These are phyloP conservation scores for Tiliacea aurago DNA, from an alignment of 2,888 invertebrate genomes.

Conservation along the genomic window DNA sequence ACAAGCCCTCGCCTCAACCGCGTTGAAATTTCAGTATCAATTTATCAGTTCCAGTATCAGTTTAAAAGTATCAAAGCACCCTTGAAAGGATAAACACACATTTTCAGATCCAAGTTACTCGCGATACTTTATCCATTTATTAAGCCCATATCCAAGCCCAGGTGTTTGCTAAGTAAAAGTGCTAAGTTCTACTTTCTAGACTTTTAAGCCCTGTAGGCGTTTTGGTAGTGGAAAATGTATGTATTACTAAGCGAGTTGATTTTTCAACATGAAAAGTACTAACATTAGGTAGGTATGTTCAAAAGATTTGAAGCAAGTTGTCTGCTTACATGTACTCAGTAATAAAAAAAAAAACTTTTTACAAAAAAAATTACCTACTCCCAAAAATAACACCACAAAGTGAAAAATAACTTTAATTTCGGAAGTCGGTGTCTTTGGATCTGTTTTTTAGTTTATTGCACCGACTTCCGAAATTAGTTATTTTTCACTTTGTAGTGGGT, in stretches of 20 bases:
- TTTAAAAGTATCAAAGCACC: not conserved
- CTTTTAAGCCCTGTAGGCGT: conserved; percentile 18
- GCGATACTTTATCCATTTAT: conserved; percentile 28
- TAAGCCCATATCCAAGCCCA: conserved; percentile 17
- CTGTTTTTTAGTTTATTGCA: no score
- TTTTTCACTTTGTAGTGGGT: no score
- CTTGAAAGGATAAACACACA: not conserved
- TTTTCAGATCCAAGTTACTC: conserved; percentile 13
- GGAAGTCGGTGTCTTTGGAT: no score
- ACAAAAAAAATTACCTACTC: no score
- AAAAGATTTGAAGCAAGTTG: not conserved
- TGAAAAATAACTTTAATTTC: no score
- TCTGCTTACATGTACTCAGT: no score
- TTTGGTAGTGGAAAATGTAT: conserved; percentile 8
- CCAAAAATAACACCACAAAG: not conserved
- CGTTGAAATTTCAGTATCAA: not conserved
- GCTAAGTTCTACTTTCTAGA: conserved; percentile 36
- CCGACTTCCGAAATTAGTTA: no score
- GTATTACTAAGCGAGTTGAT: not conserved
- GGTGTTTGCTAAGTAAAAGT: conserved; percentile 30
- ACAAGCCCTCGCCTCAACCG: no score
- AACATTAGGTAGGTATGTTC: not conserved
- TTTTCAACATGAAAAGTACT: not conserved
- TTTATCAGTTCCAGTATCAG: not conserved
- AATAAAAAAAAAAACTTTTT: no score